phyloP scores from a whole-genome alignment of 1,140 invertebrate genomes.

The Centruroides vittatus region DNA sequence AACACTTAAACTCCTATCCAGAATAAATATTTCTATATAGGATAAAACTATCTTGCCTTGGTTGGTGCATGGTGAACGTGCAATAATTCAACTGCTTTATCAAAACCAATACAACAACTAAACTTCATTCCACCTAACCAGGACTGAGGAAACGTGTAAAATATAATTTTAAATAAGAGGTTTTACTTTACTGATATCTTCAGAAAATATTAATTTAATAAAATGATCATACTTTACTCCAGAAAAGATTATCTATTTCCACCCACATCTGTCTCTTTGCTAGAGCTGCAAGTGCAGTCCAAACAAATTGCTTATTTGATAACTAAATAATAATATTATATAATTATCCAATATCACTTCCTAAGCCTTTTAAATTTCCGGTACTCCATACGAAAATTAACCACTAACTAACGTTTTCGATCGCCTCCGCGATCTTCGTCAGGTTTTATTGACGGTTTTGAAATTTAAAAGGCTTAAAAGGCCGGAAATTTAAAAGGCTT shows the following conservation, averaged over 20 bases:
- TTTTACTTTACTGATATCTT: no score
- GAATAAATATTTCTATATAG: no score
- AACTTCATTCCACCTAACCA: constrained; percentile 27
- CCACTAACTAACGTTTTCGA: no score
- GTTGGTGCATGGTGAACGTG: constrained; percentile 21
- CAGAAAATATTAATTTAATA: not conserved
- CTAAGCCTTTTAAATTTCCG: no score
- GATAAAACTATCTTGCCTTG: not conserved
- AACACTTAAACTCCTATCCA: no score
- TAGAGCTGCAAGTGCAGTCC: constrained; percentile 26
- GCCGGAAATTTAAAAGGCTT: no score
- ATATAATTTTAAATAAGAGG: no score
- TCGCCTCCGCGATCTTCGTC: no score
- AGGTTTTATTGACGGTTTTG: no score
- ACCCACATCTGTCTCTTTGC: constrained; percentile 25
- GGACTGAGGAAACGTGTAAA: constrained; percentile 11
- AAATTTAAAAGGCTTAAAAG: no score
- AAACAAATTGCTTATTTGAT: constrained; percentile 29
- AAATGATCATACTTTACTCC: constrained; percentile 20
- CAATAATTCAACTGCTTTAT: constrained; percentile 23
- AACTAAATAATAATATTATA: constrained; percentile 16
- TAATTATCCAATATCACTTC: no score
- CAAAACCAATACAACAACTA: constrained; percentile 24
- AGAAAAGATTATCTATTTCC: constrained; percentile 27
- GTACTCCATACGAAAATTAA: no score